These are phyloP conservation scores for Cheirogaleus major DNA, from an alignment of 2,797 vertebrate species.

Conservation along the genomic window DNA sequence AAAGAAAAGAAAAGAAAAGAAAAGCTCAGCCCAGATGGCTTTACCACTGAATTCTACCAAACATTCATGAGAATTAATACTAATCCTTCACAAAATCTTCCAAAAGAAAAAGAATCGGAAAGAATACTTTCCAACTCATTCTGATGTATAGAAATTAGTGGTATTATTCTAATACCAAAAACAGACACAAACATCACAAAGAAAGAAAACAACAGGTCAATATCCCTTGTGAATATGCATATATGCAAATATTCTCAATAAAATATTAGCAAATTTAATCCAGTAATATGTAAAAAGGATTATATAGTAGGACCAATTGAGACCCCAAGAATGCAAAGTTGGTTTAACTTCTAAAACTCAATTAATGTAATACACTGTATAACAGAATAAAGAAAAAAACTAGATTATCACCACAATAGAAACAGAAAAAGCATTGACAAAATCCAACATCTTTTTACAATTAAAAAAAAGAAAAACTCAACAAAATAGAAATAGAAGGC, in stretches of 20 bases:
- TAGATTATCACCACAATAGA: not conserved
- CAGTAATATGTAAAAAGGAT: not conserved
- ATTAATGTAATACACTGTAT: not conserved
- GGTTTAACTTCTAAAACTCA: not conserved
- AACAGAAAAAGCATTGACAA: not conserved
- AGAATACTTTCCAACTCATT: not conserved
- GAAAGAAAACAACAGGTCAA: not conserved
- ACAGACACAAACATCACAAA: not conserved
- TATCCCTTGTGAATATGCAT: not conserved
- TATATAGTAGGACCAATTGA: not conserved
- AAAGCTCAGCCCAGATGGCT: not conserved
- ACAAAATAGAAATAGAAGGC: not conserved
- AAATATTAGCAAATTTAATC: not conserved
- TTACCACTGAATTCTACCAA: not conserved
- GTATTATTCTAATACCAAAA: not conserved
- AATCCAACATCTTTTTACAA: not conserved
- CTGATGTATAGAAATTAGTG: not conserved
- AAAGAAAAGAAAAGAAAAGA: too few species aligned
- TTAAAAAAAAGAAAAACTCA: not conserved
- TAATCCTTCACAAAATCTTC: not conserved
- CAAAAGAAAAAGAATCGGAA: not conserved
- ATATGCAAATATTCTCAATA: not conserved
- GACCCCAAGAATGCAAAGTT: not conserved
- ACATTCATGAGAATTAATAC: not conserved
- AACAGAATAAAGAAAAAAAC: not conserved